Percentiles rank a stretch among this genome's conserved stretches.
Conservation (phyloP, 2,113 vertebrate genomes). For the Balaeniceps rex region DNA sequence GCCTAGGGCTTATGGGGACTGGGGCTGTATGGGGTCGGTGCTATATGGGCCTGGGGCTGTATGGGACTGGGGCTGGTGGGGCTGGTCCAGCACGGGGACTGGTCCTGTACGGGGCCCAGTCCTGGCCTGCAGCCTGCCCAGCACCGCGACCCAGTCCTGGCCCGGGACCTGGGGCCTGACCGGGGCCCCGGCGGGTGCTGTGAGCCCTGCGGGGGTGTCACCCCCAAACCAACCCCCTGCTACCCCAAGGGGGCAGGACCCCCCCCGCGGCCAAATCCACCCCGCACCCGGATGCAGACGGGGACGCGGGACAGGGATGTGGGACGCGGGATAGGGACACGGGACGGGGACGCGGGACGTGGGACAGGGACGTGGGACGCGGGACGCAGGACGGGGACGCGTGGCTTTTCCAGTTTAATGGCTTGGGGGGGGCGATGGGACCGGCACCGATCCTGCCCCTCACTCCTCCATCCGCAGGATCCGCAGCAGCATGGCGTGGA, state of each 20-base stretch:
- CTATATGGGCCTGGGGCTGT: not conserved
- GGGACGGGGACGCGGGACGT: too few species aligned
- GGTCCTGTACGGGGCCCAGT: too few species aligned
- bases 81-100: too few species aligned
- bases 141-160: not conserved
- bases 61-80: too few species aligned
- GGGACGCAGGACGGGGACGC: not conserved
- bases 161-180: too few species aligned
- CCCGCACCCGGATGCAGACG: not conserved
- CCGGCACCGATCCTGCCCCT: not conserved
- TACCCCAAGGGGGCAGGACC: too few species aligned
- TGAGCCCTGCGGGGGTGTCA: too few species aligned
- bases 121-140: not conserved
- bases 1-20: not conserved
- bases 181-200: too few species aligned
- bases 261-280: not conserved
- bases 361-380: not conserved
- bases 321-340: too few species aligned
- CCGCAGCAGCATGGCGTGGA: slow-evolving; percentile 53
- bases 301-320: too few species aligned
- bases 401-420: not conserved
- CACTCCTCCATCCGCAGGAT: slow-evolving; percentile 51
- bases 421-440: fast-evolving
- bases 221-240: not conserved
- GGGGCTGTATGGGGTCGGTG: too few species aligned